Conservation (phyloP, 2,113 vertebrate genomes). For the Petromus typicus region DNA sequence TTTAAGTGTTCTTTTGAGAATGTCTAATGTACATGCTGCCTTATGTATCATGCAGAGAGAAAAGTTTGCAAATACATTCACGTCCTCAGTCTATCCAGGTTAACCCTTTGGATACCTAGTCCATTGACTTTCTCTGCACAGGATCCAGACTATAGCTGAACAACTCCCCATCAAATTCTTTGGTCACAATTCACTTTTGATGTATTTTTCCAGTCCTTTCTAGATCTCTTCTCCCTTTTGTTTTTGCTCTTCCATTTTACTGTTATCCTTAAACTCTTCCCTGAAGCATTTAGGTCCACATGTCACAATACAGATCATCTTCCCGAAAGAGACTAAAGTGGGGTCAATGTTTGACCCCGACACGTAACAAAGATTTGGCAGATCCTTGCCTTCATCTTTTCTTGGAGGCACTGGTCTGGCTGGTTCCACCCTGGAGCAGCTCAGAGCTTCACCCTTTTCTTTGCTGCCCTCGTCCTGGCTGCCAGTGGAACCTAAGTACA, state of each 20-base stretch:
- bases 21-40: neutral
- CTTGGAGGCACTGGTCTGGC: neutral
- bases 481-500: neutral
- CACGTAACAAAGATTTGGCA: neutral
- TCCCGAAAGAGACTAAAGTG: neutral
- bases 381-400: neutral
- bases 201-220: neutral
- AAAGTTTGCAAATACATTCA: neutral
- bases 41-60: neutral
- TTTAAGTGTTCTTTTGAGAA: neutral
- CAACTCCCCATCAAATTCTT: neutral
- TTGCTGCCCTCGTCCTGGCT: neutral
- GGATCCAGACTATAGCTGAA: neutral
- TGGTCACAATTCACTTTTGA: neutral
- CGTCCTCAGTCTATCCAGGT: neutral
- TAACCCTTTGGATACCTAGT: neutral
- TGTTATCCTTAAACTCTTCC: neutral
- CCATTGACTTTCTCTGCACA: neutral
- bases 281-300: neutral
- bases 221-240: neutral
- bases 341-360: neutral
- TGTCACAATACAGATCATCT: neutral
- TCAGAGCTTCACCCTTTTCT: neutral
- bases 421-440: neutral
- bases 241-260: neutral